Conservation (phyloP, 2,797 vertebrate species). For the Knipowitschia caucasica region DNA sequence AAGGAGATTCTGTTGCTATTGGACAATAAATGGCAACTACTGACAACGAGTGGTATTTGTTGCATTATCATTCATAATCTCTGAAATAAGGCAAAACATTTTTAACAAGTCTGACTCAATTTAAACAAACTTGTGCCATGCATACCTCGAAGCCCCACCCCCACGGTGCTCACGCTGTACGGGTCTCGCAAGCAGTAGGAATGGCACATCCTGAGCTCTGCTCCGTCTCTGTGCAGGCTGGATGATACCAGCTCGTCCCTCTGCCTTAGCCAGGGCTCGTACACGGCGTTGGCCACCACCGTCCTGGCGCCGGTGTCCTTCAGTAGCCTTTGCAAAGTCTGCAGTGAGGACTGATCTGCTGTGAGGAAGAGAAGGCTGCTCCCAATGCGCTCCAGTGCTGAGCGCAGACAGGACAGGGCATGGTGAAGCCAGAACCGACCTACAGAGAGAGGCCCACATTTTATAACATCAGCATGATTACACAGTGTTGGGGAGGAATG, state of each 20-base stretch:
- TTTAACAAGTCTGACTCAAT: no score
- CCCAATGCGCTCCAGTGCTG: slow-evolving; percentile 63
- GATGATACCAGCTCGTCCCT: slow-evolving; percentile 60
- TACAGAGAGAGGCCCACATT: slow-evolving; percentile 27
- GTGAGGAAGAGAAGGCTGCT: slow-evolving; percentile 60
- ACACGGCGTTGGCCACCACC: slow-evolving; percentile 69
- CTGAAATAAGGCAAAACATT: no score
- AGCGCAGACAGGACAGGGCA: slow-evolving; percentile 56
- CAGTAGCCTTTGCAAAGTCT: slow-evolving; percentile 46
- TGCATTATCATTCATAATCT: no score
- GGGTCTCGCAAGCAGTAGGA: slow-evolving; percentile 76
- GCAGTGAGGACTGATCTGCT: slow-evolving; percentile 49
- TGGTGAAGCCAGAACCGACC: slow-evolving; percentile 78
- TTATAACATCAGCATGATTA: no score
- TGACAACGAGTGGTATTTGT: no score
- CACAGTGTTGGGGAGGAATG: no score
- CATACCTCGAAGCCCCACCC: slow-evolving; percentile 75
- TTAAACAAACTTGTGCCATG: background rate
- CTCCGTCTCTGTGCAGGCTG: slow-evolving; percentile 50
- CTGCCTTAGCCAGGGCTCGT: slow-evolving; percentile 77
- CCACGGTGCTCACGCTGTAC: slow-evolving; percentile 68
- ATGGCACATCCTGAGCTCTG: slow-evolving; percentile 61
- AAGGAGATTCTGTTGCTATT: no score
- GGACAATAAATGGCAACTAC: no score
- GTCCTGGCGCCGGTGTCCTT: slow-evolving; percentile 62